phyloP scores from a whole-genome alignment of 2,113 vertebrate genomes.

The Toxotes jaculatrix region DNA sequence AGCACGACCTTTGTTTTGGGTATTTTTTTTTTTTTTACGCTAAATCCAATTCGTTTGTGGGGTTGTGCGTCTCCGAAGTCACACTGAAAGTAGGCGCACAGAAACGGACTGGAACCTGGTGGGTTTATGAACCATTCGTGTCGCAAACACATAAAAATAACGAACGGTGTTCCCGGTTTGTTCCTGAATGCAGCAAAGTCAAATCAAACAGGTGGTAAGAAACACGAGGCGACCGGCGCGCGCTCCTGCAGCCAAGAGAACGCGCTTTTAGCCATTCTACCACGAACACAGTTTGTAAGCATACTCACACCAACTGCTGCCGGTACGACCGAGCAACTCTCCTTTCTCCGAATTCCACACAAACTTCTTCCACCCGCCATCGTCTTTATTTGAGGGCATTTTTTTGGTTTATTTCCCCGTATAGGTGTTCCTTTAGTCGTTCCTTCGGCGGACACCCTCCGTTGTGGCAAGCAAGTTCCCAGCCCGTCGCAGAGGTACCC shows the following conservation, averaged over 20 bases:
- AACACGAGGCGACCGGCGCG: conserved; percentile 45
- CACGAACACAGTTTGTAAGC: background rate
- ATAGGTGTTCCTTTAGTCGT: conserved; percentile 1
- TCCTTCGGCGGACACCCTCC: conserved; percentile 16
- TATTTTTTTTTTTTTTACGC: too few species aligned
- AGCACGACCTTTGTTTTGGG: too few species aligned
- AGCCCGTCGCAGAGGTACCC: conserved; percentile 70
- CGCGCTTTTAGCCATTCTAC: background rate
- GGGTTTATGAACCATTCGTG: too few species aligned
- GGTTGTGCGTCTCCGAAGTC: too few species aligned
- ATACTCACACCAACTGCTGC: conserved; percentile 92
- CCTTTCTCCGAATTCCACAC: conserved; percentile 92
- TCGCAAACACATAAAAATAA: too few species aligned
- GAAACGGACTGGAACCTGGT: too few species aligned
- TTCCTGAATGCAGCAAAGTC: conserved; percentile 62
- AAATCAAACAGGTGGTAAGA: conserved; percentile 81
- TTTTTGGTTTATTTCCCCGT: conserved; percentile 41
- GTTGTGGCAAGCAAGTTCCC: conserved; percentile 26
- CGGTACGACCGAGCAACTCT: conserved; percentile 91
- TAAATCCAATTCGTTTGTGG: too few species aligned
- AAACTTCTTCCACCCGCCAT: conserved; percentile 92
- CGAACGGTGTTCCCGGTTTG: too few species aligned
- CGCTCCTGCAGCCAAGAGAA: background rate
- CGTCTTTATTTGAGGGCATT: conserved; percentile 85
- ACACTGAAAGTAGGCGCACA: too few species aligned